Evolutionary conservation across 2,113 vertebrate genomes (phyloP), one percentile per base, ranked within the genome.

Genomic region (Peromyscus californicus): DNA sequence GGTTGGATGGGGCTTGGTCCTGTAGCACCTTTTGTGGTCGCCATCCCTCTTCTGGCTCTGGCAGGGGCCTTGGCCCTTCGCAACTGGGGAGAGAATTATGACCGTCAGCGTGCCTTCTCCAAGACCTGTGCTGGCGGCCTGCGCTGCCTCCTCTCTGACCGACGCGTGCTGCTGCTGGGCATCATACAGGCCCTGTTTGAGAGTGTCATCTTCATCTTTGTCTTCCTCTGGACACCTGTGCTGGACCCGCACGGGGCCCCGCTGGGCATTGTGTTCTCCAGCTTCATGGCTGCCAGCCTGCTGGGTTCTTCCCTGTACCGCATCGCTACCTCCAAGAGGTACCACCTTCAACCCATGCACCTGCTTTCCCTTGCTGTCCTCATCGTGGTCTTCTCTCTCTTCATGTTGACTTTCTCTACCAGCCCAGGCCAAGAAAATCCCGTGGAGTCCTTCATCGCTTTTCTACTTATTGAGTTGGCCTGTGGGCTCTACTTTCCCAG

Each of bases 181-280:
- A 99, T 98, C 74, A 99, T 99, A 87, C 99, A 99, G 96, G 99
- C 99, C 45, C 98, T 99, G 82, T 99, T 99, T 91, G 99, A 99
- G 98, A 99, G 99, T 61, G 99, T 99, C 70, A 98, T 99, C 48
- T 99, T 99, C 97, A 99, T 99, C 96, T 99, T 99, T 98, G 98
- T 99, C 93, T 99, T 99, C 97, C 99, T 99, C 33, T 99, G 99
- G 99, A 99, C 99, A 0, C 99, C 99, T 0, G 99, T 99, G 9
- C 97, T 99, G 95, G 99, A 99, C 96, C 99, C 99, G 31, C 98
- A 99, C 4, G 99, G 99, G 4, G 99, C 99, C 36, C 99, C 99
- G 0, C 96, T 99, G 94, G 99, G 99, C 92, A 99, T 99, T 4
- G 98, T 99, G 51, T 99, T 99, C 96, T 99, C 99, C 75, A 98